These are phyloP conservation scores for Limonius californicus DNA, from an alignment of 1,140 invertebrate genomes.

Conservation along the genomic window DNA sequence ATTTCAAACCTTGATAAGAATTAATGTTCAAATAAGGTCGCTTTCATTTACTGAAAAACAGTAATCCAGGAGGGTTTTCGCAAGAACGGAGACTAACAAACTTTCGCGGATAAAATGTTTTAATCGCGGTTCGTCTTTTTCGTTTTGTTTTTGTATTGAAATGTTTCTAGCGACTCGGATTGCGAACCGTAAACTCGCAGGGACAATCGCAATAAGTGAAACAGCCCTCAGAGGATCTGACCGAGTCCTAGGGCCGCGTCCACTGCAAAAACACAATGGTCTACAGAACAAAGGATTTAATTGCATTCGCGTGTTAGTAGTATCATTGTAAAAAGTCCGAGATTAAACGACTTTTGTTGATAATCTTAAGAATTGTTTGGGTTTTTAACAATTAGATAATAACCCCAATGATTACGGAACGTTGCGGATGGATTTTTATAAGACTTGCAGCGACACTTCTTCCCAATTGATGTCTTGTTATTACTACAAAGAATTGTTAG, in stretches of 20 bases:
- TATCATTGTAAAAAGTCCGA: not conserved
- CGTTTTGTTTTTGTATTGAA: conserved; percentile 1
- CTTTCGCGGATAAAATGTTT: not conserved
- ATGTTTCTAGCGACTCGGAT: not conserved
- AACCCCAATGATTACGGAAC: too few species aligned
- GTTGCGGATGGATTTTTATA: too few species aligned
- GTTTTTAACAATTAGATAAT: not conserved
- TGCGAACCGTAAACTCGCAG: not conserved
- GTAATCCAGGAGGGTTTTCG: too few species aligned
- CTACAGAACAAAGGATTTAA: not conserved
- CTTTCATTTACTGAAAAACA: too few species aligned
- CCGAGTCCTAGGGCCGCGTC: not conserved
- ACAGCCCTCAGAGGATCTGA: not conserved
- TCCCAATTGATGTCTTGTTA: too few species aligned
- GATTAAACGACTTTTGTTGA: not conserved
- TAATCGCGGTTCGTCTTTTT: not conserved
- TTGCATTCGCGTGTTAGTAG: not conserved
- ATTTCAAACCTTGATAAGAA: too few species aligned
- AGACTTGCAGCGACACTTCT: too few species aligned
- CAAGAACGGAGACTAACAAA: too few species aligned
- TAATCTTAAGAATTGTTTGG: not conserved
- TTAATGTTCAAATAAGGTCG: too few species aligned
- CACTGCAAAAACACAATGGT: not conserved
- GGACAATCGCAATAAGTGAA: not conserved
- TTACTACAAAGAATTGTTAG: too few species aligned